phyloP scores from a whole-genome alignment of 2,888 invertebrate species.

The Chymomyza amoena region DNA sequence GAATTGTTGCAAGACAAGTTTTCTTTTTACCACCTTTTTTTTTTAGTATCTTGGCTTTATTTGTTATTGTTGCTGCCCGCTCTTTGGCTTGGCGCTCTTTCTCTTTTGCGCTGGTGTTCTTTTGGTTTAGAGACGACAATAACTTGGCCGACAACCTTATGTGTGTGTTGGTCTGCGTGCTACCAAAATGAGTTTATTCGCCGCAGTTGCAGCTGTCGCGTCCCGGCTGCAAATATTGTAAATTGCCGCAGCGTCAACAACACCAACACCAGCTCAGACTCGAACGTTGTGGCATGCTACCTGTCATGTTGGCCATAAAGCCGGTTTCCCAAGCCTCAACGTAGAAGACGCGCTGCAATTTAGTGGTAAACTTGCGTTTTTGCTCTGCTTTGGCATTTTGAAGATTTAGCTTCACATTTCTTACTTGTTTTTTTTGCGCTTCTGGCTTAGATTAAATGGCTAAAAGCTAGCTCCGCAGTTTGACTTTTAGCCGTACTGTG shows the following conservation, averaged over 20 bases:
- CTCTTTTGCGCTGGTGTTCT: conserved; percentile 12
- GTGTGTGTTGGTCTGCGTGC: background rate
- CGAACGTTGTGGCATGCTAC: conserved; percentile 19
- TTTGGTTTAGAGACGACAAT: conserved; percentile 29
- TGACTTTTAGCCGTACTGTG: conserved; percentile 17
- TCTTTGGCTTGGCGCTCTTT: conserved; percentile 1
- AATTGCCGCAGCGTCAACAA: conserved; percentile 37
- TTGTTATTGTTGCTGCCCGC: conserved; percentile 41
- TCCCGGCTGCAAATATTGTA: conserved; percentile 29
- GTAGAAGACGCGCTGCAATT: conserved; percentile 9
- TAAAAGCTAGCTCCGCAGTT: background rate
- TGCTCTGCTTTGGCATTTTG: background rate
- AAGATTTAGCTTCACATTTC: conserved; percentile 4
- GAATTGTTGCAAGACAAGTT: conserved; percentile 70
- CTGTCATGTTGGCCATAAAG: conserved; percentile 38
- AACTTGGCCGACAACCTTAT: conserved; percentile 39
- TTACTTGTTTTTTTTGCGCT: conserved; percentile 4
- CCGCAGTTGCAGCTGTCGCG: conserved; percentile 44
- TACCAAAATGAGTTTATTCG: conserved; percentile 35
- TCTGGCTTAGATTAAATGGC: background rate
- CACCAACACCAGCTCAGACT: background rate
- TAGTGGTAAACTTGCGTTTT: conserved; percentile 2
- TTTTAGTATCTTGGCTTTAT: background rate
- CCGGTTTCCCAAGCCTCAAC: conserved; percentile 31
- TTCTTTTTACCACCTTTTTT: conserved; percentile 34